These are phyloP conservation scores for Darevskia mixta DNA, from an alignment of 2,797 vertebrate genomes.

Conservation along the genomic window DNA sequence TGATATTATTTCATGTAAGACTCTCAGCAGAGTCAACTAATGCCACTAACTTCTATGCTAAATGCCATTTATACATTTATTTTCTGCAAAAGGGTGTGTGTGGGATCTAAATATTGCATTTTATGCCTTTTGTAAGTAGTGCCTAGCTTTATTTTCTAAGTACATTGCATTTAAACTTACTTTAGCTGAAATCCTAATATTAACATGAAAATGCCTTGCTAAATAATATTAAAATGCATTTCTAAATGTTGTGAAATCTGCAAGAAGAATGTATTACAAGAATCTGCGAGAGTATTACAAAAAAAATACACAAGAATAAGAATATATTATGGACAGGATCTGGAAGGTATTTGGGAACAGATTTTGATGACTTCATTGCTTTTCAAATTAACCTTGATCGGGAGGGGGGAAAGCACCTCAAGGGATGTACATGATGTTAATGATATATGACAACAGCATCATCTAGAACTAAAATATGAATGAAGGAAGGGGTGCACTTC, in stretches of 20 bases:
- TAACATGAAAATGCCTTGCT: no score
- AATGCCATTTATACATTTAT: background rate
- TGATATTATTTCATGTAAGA: background rate
- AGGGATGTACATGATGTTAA: constrained; percentile 45
- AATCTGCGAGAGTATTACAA: no score
- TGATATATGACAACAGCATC: constrained; percentile 51
- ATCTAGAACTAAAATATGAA: constrained; percentile 55
- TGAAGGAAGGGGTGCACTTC: constrained; percentile 51
- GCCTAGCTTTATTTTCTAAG: background rate
- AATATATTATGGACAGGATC: background rate
- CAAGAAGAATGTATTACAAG: background rate
- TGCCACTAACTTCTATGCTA: background rate
- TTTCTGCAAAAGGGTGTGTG: background rate
- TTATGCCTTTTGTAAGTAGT: background rate
- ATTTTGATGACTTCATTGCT: constrained; percentile 26
- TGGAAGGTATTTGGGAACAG: background rate
- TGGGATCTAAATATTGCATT: background rate
- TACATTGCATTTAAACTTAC: background rate
- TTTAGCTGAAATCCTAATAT: background rate
- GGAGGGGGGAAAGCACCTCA: background rate
- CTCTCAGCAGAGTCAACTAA: background rate
- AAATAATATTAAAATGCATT: background rate
- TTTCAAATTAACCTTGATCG: constrained; percentile 21
- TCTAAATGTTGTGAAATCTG: background rate
- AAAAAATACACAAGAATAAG: no score